A percentile compares a stretch with the other conserved stretches of the same genome.
These are phyloP conservation scores for Thermophis baileyi DNA, from an alignment of 2,113 vertebrate genomes.

Conservation along the genomic window DNA sequence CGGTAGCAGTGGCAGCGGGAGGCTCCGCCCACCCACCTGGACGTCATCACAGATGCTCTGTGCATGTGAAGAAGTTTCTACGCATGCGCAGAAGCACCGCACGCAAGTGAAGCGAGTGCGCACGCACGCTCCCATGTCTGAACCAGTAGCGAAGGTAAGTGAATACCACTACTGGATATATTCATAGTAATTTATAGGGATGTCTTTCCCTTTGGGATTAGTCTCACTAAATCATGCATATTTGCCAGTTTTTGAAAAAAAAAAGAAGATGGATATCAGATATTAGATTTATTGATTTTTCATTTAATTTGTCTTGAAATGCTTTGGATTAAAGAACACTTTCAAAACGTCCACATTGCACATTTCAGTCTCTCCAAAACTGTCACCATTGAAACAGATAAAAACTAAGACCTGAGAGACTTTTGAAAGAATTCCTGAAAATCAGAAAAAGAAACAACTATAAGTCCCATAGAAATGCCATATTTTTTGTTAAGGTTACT, in stretches of 20 bases:
- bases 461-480: not conserved
- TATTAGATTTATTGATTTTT: not conserved
- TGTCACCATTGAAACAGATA: not conserved
- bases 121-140: too few relatives aligned
- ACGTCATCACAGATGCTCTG: too few relatives aligned
- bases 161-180: too few relatives aligned
- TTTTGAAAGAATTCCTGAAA: not conserved
- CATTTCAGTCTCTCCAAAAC: not conserved
- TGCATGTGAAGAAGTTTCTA: too few relatives aligned
- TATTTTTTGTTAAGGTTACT: not conserved
- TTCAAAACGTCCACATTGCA: not conserved
- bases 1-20: too few relatives aligned
- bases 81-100: too few relatives aligned
- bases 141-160: too few relatives aligned
- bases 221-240: not conserved
- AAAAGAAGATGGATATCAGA: not conserved
- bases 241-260: not conserved
- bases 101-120: too few relatives aligned
- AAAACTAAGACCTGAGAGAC: not conserved
- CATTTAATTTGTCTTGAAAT: not conserved
- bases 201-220: not conserved
- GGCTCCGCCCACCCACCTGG: too few relatives aligned
- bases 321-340: not conserved
- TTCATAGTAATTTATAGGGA: not conserved
- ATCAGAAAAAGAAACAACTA: not conserved